These are phyloP conservation scores for Euplagia quadripunctaria DNA, from an alignment of 2,888 invertebrate genomes.

Conservation along the genomic window DNA sequence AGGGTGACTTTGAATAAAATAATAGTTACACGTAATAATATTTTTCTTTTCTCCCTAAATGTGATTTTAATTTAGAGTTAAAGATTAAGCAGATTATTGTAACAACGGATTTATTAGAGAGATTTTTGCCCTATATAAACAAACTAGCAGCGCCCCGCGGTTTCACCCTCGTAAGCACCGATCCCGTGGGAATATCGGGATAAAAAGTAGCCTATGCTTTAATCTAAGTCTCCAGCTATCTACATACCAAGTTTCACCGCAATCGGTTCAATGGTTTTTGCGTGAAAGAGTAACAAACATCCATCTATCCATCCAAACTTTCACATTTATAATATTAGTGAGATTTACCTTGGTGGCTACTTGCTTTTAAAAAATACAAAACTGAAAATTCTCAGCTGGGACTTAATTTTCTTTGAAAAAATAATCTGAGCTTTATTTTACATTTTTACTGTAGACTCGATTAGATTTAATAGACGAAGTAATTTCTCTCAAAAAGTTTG, in stretches of 20 bases:
- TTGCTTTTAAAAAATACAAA: not conserved
- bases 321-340: too few relatives aligned
- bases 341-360: not conserved
- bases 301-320: too few relatives aligned
- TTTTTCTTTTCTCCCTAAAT: not conserved
- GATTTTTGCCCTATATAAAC: not conserved
- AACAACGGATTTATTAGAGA: too few relatives aligned
- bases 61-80: not conserved
- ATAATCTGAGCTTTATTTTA: not conserved
- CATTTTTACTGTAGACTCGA: slow-evolving; percentile 14
- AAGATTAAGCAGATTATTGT: not conserved
- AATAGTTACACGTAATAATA: not conserved
- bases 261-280: too few relatives aligned
- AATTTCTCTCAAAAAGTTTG: slow-evolving; percentile 29
- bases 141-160: too few relatives aligned
- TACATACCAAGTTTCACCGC: too few relatives aligned
- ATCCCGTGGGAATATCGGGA: too few relatives aligned
- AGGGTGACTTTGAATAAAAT: too few relatives aligned
- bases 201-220: too few relatives aligned
- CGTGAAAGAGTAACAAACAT: too few relatives aligned
- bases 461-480: slow-evolving; percentile 20
- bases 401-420: not conserved
- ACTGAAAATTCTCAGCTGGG: not conserved
- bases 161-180: too few relatives aligned
- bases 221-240: too few relatives aligned